Base-by-base conservation (phyloP, 2,888 invertebrate species). In the Trilocha varians region DNA sequence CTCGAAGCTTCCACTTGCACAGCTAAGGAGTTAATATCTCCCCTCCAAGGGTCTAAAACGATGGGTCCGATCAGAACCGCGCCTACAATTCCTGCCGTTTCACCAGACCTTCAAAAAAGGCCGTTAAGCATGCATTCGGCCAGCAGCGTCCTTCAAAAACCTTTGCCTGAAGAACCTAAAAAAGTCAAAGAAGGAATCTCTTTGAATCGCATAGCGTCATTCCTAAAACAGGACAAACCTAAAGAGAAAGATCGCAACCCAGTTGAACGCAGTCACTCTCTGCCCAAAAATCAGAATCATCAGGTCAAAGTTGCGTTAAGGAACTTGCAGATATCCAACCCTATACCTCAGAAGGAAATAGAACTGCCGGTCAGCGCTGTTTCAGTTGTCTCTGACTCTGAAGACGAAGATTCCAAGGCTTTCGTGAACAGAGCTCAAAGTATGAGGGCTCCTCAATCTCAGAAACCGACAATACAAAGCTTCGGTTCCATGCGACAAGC, bases 401-500 rank as follows among this genome's bases (percentile, higher is more conserved):
- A 87, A 59, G 85, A 87, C 36, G 89, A 89, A 11, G 87, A 86
- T 39, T 78, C 87, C 34, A 88, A 87, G 38, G 70, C 83, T 0
- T 89, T 90, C 11, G 90, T 94, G 0, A 90, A 91, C 75, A 87
- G 95, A 40, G 91, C 95, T 0, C 95, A 95, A 59, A 95, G 95
- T 54, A 92, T 95, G 93, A 84, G 94, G 50, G 90, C 91, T 39
- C 87, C 87, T 0, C 62, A 73, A 1, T 60, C 75, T 0, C 84
- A 83, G 13, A 87, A 90, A 59, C 90, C 92, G 0, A 78, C 83
- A 0, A 87, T 94, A 25, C 93, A 91, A 48, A 91, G 90, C 18
- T 95, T 95, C 56, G 95, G 95, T 0, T 95, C 95, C 0, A 94
- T 95, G 93, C 83, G 95, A 17, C 91, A 92, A 53, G 86, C 92